Base-by-base conservation (phyloP, 1,140 invertebrate genomes). In the Holcopasites calliopsidis region DNA sequence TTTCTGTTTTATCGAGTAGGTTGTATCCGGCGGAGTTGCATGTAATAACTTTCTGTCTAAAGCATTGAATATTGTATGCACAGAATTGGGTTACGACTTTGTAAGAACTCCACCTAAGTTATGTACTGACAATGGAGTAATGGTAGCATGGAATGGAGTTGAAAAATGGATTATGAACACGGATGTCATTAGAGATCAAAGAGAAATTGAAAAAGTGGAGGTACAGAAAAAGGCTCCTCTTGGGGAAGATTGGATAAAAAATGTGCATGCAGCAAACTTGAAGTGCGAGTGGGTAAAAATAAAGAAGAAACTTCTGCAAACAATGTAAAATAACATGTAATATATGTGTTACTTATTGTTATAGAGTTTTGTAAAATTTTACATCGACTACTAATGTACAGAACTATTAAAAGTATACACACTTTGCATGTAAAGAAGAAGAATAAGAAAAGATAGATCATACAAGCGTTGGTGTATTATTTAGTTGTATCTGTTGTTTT, bases 81-180 rank as follows among this genome's bases (percentile, higher is more conserved):
- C 92, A 5, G 91, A 95, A 73, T 93, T 94, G 79, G 92, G 92
- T 31, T 97, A 95, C 83, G 92, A 92, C 82, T 93, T 95, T 23
- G 93, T 93, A 52, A 93, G 95, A 79, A 97, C 98, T 23, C 96
- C 97, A 18, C 94, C 95, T n/a, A 93, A 94, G 86, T 93, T 99
- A 1, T 99, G 98, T 87, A 98, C 97, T 4, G 99, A 99, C 89
- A 99, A 99, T 94, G 99, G 98, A 23, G 93, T 98, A n/a, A 99
- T 99, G 99, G 98, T 99, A 80, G 98, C 98, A 26, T 99, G 98
- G 98, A 98, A 98, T 94, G 98, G 97, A 10, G 92, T 98, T 42
- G 98, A 99, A 91, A 96, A 95, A 62, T 94, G 91, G 86, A 88
- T 80, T 26, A 74, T 87, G 28, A 83, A 92, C 47, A 76, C 77